Base-by-base conservation (phyloP, 2,113 vertebrate species). In the Neogobius melanostomus region DNA sequence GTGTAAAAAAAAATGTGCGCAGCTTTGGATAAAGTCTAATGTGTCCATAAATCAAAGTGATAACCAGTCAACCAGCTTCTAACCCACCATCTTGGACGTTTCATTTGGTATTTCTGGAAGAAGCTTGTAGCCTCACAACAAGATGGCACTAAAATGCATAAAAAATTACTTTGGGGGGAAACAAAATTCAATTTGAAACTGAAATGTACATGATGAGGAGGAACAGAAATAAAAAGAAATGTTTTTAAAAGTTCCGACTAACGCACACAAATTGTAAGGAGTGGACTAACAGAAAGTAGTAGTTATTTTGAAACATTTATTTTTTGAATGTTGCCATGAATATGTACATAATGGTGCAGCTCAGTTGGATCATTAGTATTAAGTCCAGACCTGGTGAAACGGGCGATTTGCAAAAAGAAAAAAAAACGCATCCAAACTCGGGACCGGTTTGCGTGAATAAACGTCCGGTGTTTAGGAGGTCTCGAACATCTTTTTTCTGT, bases 401-500 rank as follows among this genome's bases (percentile, higher is more conserved):
- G 50, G 8, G 16, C 28, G 53, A 10, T 10, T 36, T 12, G 21
- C n/a, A n/a, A 21, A 21, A 21, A 42, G 0, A 4, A 2, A 36
- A 44, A 51, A 48, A 72, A 61, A 15, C 15, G 47, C 14, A 28
- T 66, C 66, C 70, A 5, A 63, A 62, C 73, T 77, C 54, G 69
- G 61, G 14, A 51, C 61, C 0, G 7, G 5, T 63, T 73, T 60
- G 57, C 42, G 2, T 8, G 6, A 0, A 21, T 47, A 17, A n/a
- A 45, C 70, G 2, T 15, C 16, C 9, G 6, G 4, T 0, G 1
- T 71, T 90, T 88, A 92, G 79, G 95, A 93, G 75, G 94, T 82
- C 91, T 98, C 96, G 0, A 99, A 99, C 97, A 97, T 98, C 93
- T 98, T 99, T 95, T 99, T 99, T 75, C 95, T 98, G 92, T 96